A percentile compares a stretch with the other conserved stretches of the same genome.
These are phyloP conservation scores for Sycophaga agraensis DNA, from an alignment of 1,140 invertebrate species.

Conservation along the genomic window DNA sequence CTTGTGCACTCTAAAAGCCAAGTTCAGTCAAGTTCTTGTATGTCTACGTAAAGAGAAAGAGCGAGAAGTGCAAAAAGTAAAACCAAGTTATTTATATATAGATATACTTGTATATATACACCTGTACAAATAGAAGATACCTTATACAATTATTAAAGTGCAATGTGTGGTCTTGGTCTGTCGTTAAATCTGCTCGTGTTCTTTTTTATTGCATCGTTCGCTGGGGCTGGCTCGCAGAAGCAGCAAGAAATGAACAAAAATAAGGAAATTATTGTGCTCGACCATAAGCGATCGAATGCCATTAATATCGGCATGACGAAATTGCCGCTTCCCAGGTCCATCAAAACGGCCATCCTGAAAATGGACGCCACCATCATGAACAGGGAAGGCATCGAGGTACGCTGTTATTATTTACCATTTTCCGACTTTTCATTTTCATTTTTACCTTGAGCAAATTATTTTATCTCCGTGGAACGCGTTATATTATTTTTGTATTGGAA, in stretches of 20 bases:
- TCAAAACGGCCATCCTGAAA: slow-evolving; percentile 97
- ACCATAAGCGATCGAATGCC: slow-evolving; percentile 96
- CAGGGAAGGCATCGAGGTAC: slow-evolving; percentile 92
- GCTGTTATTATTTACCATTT: neutral
- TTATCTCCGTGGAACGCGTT: too few species aligned
- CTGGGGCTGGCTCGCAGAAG: slow-evolving; percentile 66
- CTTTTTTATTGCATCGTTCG: slow-evolving; percentile 15
- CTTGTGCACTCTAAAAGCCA: too few species aligned
- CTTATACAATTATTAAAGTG: too few species aligned
- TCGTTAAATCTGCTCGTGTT: slow-evolving; percentile 20
- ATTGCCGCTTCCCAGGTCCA: slow-evolving; percentile 92
- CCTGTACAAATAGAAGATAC: too few species aligned
- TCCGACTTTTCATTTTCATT: neutral
- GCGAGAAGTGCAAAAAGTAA: neutral
- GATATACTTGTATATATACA: neutral
- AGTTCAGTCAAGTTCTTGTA: slow-evolving; percentile 1
- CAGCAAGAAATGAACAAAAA: slow-evolving; percentile 91
- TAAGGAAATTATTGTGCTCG: slow-evolving; percentile 93
- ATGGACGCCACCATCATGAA: slow-evolving; percentile 99
- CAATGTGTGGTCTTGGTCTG: slow-evolving; percentile 28
- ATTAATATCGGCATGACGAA: slow-evolving; percentile 99
- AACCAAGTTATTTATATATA: neutral
- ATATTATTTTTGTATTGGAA: too few species aligned
- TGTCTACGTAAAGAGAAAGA: slow-evolving; percentile 3
- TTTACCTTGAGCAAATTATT: too few species aligned